Base-by-base conservation (phyloP, 2,113 vertebrate genomes). In the Scophthalmus maximus region DNA sequence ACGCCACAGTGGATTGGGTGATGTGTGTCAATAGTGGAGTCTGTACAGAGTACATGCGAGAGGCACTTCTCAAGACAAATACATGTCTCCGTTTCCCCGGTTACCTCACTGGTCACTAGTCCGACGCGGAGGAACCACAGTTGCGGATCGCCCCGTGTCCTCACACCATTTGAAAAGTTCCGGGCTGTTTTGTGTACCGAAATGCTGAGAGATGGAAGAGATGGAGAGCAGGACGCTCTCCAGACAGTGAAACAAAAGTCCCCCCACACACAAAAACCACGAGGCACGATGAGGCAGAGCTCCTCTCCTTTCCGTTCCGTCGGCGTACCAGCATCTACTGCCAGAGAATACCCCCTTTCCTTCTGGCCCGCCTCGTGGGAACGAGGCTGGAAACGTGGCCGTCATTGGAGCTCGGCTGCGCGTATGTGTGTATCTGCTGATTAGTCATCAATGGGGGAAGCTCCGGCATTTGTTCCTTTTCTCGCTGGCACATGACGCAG, bases 381-480 rank as follows among this genome's bases (percentile, higher is more conserved):
- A 91, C 81, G 75, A 85, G 67, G 52, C 82, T 85, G 76, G 77
- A 88, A 83, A 88, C 61, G 71, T 77, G 82, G 60, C 78, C 26
- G 61, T 46, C 81, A 85, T 81, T 84, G 83, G 86, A 88, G 78
- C 73, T 64, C 17, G 8, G 26, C 68, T 29, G 25, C 29, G 63
- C 30, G 23, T 20, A 36, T 30, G 29, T 58, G 73, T 40, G 69
- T 69, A 47, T 78, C 40, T 76, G 75, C 66, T 74, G 79, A 88
- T 90, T 83, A 87, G 88, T 92, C 89, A 90, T 83, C 87, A 84
- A 85, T 71, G 81, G 76, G 74, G 82, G 86, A 84, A 78, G 88
- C 84, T 89, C 83, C 88, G 86, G 64, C 64, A 74, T 89, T 88
- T 87, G 87, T 89, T 88, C 85, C 61, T 76, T 77, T 88, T 74